Base-by-base conservation (phyloP, 2,888 invertebrate genomes). In the Lepidochrysops patricia region DNA sequence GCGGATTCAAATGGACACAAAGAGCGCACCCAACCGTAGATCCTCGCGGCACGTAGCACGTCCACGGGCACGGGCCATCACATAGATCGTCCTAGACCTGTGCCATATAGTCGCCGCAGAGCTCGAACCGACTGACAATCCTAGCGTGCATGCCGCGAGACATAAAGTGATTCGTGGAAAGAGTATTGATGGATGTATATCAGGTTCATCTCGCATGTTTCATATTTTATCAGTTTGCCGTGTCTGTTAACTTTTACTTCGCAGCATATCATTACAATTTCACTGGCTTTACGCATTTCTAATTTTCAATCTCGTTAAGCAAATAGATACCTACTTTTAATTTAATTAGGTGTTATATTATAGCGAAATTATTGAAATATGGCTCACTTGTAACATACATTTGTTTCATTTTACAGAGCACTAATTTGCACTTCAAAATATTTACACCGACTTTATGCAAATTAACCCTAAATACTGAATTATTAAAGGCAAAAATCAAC, bases 11-110 rank as follows among this genome's bases (percentile, higher is more conserved):
- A 56, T 60, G 65, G 68, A 71, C 66, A 87, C 84, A 88, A 86
- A 80, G 79, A 63, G 75, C 72, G 80, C 86, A 80, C 73, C 81
- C 73, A 71, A 86, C 73, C 88, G 78, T 83, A 70, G 63, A 76
- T 89, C 88, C 88, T 73, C 66, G 71, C 73, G 70, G n/a, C 70
- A 78, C 74, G 64, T 65, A 62, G 52, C 62, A 65, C 23, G n/a
- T n/a, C n/a, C n/a, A n/a, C n/a, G n/a, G n/a, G n/a, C 19, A 58
- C 43, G 23, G 49, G 57, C 7, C 29, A 29, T 9, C 29, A 9
- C 25, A 49, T 23, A 23, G 19, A 7, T 25, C 48, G 23, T 49
- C 48, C 48, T 25, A 4, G 13, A n/a, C 27, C 50, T 5, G 13
- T 37, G 37, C 15, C 37, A 13, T 26, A 29, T n/a, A 13, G 13